Evolutionary conservation across 2,113 vertebrate genomes (phyloP).

Genomic region (Sphaerodactylus townsendi): DNA sequence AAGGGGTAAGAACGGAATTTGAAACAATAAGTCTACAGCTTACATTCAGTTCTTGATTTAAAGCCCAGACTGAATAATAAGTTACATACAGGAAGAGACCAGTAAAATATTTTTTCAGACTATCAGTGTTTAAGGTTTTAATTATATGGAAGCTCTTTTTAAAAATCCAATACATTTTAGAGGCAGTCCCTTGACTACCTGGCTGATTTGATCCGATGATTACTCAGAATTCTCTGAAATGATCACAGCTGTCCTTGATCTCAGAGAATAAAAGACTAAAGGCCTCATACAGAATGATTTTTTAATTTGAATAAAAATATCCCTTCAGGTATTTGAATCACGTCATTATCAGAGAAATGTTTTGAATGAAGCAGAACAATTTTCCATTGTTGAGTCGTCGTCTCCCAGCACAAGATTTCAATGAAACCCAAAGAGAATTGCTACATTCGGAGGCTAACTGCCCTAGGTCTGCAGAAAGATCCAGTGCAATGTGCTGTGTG

Average conservation of each 20-base stretch:
- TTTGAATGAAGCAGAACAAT: neutral
- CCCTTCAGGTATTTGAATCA: neutral
- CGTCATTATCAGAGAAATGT: neutral
- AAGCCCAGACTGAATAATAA: conserved; percentile 10
- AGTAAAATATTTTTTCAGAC: conserved; percentile 50
- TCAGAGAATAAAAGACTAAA: conserved; percentile 24
- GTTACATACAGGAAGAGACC: conserved; percentile 59
- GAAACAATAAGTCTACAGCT: neutral
- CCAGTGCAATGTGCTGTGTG: neutral
- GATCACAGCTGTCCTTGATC: conserved; percentile 34
- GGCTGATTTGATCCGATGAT: conserved; percentile 30
- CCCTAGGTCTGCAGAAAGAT: conserved; percentile 43
- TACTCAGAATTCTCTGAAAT: conserved; percentile 8
- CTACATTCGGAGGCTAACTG: conserved; percentile 56
- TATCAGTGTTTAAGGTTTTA: conserved; percentile 42
- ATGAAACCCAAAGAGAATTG: conserved; percentile 51
- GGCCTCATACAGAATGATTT: neutral
- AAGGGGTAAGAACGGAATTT: neutral
- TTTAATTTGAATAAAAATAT: neutral
- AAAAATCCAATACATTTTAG: conserved; percentile 45
- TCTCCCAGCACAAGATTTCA: conserved; percentile 55
- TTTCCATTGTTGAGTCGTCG: conserved; percentile 37
- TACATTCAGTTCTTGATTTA: neutral
- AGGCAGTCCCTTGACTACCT: neutral
- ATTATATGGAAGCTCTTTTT: conserved; percentile 52